phyloP scores from a whole-genome alignment of 2,797 vertebrate species.

The Bufotes viridis region DNA sequence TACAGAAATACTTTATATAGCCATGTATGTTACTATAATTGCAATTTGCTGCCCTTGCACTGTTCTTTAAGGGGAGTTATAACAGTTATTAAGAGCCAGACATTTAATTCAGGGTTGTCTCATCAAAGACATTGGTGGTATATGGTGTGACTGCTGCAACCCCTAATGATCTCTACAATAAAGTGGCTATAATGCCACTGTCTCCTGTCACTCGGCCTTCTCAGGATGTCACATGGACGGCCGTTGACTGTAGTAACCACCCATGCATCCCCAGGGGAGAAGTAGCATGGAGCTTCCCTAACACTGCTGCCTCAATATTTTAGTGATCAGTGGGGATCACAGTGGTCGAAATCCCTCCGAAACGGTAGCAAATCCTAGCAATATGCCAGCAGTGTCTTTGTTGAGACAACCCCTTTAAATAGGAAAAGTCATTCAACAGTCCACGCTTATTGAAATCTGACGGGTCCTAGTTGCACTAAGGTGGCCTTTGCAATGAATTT shows the following conservation, averaged over 20 bases:
- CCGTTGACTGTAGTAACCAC: neutral
- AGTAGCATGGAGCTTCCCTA: neutral
- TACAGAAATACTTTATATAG: constrained; percentile 17
- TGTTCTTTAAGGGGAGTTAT: constrained; percentile 26
- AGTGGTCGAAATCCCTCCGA: neutral
- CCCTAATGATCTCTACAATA: neutral
- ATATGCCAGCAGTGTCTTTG: neutral
- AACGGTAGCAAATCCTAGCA: neutral
- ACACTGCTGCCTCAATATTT: neutral
- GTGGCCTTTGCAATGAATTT: too few relatives aligned
- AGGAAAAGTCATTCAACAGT: neutral
- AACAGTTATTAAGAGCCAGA: too few relatives aligned
- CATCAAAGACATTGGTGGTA: neutral
- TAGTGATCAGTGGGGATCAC: neutral
- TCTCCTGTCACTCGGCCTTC: neutral
- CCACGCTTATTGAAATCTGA: neutral
- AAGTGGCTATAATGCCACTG: neutral
- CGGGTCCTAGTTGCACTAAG: neutral
- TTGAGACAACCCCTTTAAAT: neutral
- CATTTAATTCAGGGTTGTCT: too few relatives aligned
- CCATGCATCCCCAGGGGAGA: neutral
- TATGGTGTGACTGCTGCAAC: too few relatives aligned
- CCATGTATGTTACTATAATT: neutral
- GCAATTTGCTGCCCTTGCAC: neutral
- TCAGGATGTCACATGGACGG: neutral